Evolutionary conservation across 2,113 vertebrate genomes (phyloP), one percentile per base, ranked within the genome.

Genomic region (Motacilla alba): DNA sequence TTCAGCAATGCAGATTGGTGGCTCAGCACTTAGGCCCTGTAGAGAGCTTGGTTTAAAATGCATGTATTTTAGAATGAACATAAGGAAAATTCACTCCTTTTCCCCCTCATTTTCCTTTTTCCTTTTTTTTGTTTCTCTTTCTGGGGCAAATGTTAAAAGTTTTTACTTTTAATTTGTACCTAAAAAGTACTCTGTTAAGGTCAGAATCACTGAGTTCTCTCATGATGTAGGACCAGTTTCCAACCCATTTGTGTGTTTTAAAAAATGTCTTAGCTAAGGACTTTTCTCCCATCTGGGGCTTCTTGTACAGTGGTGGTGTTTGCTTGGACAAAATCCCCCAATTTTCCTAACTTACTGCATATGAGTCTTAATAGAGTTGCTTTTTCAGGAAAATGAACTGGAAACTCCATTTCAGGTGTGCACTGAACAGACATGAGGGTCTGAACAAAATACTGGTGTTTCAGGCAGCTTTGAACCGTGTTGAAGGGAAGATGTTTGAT

Each of bases 1-100:
- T 90, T 96, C 94, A 86, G 86, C 92, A 92, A 88, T 93, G 90
- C 79, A 83, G 93, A 92, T 94, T 0, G 20, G 72, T 86, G 83
- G 86, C 83, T 92, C 86, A 81, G 86, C 55, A 47, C 80, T 89
- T 87, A 46, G 77, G 46, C 64, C 64, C 47, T 81, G 55, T 63
- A 49, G 68, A 86, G 60, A 60, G 84, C 64, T 74, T 90, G 30
- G 27, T 83, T 90, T 86, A 83, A 94, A 93, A 95, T 77, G 27
- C 52, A 15, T 59, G 27, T 39, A 47, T 88, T 92, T 92, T 60
- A 59, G 60, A 52, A 67, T 35, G 37, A 64, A 15, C 66, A 21
- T 63, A 50, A 70, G 43, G 63, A 74, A 81, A 78, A 90, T 31
- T 67, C 77, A 9, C 15, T 77, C 62, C 15, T 83, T 41, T 74